phyloP scores from a whole-genome alignment of 2,888 invertebrate genomes.

The Lordiphosa andalusiaca region DNA sequence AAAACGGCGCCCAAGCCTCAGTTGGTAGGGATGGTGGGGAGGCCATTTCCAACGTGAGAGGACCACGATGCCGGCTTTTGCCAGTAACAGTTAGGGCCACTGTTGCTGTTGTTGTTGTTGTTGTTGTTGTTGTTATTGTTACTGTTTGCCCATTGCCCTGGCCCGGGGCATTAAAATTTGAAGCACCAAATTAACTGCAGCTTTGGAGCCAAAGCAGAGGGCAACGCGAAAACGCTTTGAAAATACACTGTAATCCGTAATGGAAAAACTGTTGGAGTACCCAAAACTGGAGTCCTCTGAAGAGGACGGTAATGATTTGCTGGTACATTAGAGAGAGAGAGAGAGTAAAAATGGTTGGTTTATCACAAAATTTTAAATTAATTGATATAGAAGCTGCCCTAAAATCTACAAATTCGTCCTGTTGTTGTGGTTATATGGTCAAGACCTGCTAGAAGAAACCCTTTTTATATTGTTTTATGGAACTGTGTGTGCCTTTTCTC shows the following conservation, averaged over 20 bases:
- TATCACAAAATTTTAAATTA: no score
- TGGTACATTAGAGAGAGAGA: no score
- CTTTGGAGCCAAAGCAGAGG: constrained; percentile 43
- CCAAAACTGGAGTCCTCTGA: no score
- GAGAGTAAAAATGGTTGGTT: no score
- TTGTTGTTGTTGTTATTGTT: constrained; percentile 35
- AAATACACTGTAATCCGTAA: constrained; percentile 24
- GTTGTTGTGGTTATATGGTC: no score
- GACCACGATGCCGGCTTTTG: constrained; percentile 36
- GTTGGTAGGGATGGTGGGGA: constrained; percentile 24
- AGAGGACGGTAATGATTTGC: no score
- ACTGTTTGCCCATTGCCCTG: constrained; percentile 23
- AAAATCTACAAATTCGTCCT: no score
- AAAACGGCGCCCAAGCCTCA: constrained; percentile 62
- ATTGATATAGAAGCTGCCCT: no score
- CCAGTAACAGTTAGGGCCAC: constrained; percentile 38
- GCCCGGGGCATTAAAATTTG: constrained; percentile 64
- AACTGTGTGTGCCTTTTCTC: no score
- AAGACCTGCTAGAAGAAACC: no score
- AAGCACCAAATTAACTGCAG: constrained; percentile 76
- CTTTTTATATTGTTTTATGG: no score
- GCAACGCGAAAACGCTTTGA: constrained; percentile 22
- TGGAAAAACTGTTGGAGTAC: neutral
- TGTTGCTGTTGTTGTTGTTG: constrained; percentile 34
- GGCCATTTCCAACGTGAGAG: constrained; percentile 41